Conservation (phyloP, 2,797 vertebrate genomes). For the Sebastes minor region DNA sequence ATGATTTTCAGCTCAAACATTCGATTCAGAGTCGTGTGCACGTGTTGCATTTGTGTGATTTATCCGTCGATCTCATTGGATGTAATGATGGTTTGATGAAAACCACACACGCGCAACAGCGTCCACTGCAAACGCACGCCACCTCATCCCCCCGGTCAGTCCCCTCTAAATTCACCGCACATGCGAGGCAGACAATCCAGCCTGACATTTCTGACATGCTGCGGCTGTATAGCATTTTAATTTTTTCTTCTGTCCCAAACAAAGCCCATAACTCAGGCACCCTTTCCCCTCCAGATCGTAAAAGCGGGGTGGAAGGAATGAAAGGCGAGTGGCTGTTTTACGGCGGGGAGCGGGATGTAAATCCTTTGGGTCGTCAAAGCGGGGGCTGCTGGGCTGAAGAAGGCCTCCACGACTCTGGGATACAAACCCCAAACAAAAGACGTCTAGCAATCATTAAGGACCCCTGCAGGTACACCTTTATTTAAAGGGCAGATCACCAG, state of each 20-base stretch:
- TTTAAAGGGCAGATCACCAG: not conserved
- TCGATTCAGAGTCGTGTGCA: not conserved
- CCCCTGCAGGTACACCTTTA: not conserved
- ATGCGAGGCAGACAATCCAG: slow-evolving; percentile 51
- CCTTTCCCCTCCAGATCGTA: slow-evolving; percentile 43
- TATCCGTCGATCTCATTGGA: slow-evolving; percentile 20
- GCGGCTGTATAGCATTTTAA: slow-evolving; percentile 66
- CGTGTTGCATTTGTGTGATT: slow-evolving; percentile 29
- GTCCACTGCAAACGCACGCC: not conserved
- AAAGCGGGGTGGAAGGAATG: slow-evolving; percentile 55
- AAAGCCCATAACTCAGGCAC: slow-evolving; percentile 72
- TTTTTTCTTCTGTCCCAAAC: slow-evolving; percentile 72
- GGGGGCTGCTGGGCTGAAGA: not conserved
- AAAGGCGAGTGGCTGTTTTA: slow-evolving; percentile 67
- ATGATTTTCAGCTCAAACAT: slow-evolving; percentile 1
- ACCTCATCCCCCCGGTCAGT: not conserved
- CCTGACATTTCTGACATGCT: slow-evolving; percentile 45
- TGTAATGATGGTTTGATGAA: slow-evolving; percentile 41
- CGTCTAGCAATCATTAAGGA: not conserved
- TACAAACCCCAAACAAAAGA: slow-evolving; percentile 33
- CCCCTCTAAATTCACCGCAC: slow-evolving; percentile 48
- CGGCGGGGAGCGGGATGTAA: slow-evolving; percentile 53
- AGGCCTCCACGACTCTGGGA: slow-evolving; percentile 24
- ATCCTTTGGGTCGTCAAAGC: slow-evolving; percentile 59
- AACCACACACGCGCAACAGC: slow-evolving; percentile 16